Evolutionary conservation across 2,888 invertebrate species (phyloP).

Genomic region (Chrysolina oricalcia): DNA sequence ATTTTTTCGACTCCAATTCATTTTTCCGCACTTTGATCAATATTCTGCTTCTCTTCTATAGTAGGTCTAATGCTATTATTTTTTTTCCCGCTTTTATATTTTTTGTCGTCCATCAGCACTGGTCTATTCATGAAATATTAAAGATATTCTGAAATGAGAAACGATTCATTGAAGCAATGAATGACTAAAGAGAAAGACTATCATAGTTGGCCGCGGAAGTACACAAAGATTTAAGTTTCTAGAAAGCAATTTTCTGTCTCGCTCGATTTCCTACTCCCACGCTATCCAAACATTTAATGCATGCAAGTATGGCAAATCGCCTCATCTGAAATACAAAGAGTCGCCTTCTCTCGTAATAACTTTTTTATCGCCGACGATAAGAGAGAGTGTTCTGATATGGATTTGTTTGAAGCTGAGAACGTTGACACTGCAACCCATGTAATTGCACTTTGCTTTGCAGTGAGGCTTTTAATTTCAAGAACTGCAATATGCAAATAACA

Average conservation of each 20-base stretch:
- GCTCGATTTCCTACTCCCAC: background rate
- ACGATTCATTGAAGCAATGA: too few species aligned
- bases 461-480: background rate
- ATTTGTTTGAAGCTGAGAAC: background rate
- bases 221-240: constrained; percentile 6
- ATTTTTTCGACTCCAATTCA: too few species aligned
- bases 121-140: too few species aligned
- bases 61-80: too few species aligned
- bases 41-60: too few species aligned
- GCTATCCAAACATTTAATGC: background rate
- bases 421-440: background rate
- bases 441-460: background rate
- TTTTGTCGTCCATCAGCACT: too few species aligned
- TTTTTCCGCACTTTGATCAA: too few species aligned
- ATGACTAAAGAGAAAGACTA: too few species aligned
- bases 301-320: constrained; percentile 3
- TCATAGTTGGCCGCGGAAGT: background rate
- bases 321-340: background rate
- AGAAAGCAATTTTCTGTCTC: background rate
- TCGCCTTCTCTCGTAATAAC: background rate
- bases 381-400: constrained; percentile 6
- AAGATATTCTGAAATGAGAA: too few species aligned
- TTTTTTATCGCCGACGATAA: constrained; percentile 7
- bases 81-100: too few species aligned
- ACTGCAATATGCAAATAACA: background rate